Evolutionary conservation across 2,888 invertebrate genomes (phyloP).

Genomic region (Teinopalpus imperialis): DNA sequence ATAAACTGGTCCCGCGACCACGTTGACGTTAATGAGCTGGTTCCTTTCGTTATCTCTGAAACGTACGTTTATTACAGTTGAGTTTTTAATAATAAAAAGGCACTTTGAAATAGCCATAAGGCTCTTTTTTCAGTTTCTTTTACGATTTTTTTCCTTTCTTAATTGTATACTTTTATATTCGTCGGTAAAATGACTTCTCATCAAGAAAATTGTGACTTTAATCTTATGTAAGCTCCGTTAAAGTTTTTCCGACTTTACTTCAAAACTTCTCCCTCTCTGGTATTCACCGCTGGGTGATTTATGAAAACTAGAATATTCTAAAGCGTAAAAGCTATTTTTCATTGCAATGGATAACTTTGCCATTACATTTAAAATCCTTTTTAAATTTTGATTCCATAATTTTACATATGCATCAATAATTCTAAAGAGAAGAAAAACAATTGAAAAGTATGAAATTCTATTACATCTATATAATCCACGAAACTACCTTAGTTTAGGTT

Average conservation of each 20-base stretch:
- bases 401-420: slow-evolving; percentile 5
- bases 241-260: slow-evolving; percentile 69
- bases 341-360: slow-evolving; percentile 53
- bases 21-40: slow-evolving; percentile 75
- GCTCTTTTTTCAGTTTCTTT: slow-evolving; percentile 43
- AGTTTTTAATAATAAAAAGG: slow-evolving; percentile 58
- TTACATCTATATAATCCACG: too few species aligned
- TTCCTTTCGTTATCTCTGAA: slow-evolving; percentile 70
- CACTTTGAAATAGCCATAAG: slow-evolving; percentile 44
- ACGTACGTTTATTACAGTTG: slow-evolving; percentile 65
- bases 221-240: slow-evolving; percentile 66
- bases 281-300: slow-evolving; percentile 70
- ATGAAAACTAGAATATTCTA: slow-evolving; percentile 71
- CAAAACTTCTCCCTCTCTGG: slow-evolving; percentile 61
- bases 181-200: slow-evolving; percentile 64
- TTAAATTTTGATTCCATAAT: slow-evolving; percentile 25
- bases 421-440: too few species aligned
- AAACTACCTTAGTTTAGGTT: too few species aligned
- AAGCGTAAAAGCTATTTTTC: slow-evolving; percentile 62
- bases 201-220: slow-evolving; percentile 74
- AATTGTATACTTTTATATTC: slow-evolving; percentile 59
- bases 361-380: slow-evolving; percentile 56
- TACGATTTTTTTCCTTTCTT: slow-evolving; percentile 41
- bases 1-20: slow-evolving; percentile 66
- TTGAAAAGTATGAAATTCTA: too few species aligned